Base-by-base conservation (phyloP, 2,113 vertebrate species). In the Oreochromis aureus region DNA sequence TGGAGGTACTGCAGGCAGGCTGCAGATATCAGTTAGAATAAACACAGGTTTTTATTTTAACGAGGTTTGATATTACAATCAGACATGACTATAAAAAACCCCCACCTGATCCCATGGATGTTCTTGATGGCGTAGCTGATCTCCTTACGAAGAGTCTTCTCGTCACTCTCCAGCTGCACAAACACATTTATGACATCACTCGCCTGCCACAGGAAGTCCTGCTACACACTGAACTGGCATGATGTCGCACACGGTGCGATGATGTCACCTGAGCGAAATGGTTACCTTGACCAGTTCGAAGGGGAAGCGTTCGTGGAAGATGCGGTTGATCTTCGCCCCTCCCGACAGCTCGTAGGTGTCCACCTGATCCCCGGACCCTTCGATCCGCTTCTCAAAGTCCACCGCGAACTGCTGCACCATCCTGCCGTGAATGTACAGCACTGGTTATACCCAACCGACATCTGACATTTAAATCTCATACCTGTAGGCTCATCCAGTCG, bases 381-480 rank as follows among this genome's bases (percentile, higher is more conserved):
- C 98, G 3, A 99, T 99, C 15, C 98, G 96, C 91, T 99, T 99
- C 95, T 99, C 98, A 90, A 99, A 99, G 96, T 99, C 98, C 91
- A 99, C 98, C 0, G 98, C 97, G 86, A 99, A 99, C 95, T 99
- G 98, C 93, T 99, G 98, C 80, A 99, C 98, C 98, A 99, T 99
- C 95, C 98, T 99, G 92, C 54, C 44, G 2, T 76, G 24, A 19
- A 51, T 19, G 76, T 78, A 88, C 88, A 69, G 34, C 11, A 4
- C 39, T 44, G 63, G 34, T 69, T 24, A 71, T 44, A 71, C 7
- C 36, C 39, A 1, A 44, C n/a, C n/a, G 0, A 44, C 39, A 71
- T 10, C 7, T 39, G 32, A 39, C 4, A 6, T 5, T 36, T 66
- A 36, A n/a, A n/a, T 66, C 34, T 39, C 63, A 69, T 34, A 69